Percentiles rank a stretch among this genome's conserved stretches.
Conservation (phyloP, 1,140 invertebrate species). For the Conopomorpha cramerella region DNA sequence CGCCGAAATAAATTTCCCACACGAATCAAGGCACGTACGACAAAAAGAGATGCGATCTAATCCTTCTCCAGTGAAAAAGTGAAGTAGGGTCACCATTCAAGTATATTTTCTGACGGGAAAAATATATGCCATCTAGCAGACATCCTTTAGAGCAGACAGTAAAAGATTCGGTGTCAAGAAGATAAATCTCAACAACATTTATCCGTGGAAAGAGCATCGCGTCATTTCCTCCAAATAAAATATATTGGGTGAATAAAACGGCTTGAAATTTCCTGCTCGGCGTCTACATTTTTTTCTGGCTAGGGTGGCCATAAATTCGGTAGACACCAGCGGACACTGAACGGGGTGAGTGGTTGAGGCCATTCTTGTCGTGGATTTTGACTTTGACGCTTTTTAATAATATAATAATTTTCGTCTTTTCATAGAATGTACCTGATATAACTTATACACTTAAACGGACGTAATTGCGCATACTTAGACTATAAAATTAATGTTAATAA, state of each 20-base stretch:
- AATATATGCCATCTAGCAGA: too few species aligned
- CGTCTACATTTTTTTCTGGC: constrained; percentile 12
- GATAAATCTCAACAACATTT: background rate
- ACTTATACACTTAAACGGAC: too few species aligned
- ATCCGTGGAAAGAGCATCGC: constrained; percentile 1
- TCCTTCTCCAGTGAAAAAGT: too few species aligned
- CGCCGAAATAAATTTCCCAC: too few species aligned
- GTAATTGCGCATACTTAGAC: too few species aligned
- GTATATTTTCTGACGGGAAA: too few species aligned
- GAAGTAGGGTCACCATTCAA: too few species aligned
- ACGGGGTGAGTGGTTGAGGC: background rate
- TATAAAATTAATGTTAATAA: too few species aligned
- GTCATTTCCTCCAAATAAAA: constrained; percentile 17
- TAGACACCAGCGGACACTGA: constrained; percentile 5
- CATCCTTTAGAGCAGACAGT: too few species aligned
- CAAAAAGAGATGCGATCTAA: too few species aligned
- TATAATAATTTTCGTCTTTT: background rate
- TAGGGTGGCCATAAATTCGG: constrained; percentile 11
- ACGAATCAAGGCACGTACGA: too few species aligned
- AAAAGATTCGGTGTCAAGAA: background rate
- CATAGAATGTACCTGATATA: too few species aligned
- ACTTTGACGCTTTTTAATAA: background rate
- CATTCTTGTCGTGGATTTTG: background rate
- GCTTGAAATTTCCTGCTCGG: constrained; percentile 10
- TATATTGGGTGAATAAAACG: constrained; percentile 18